Conservation (phyloP, 2,797 vertebrate genomes). For the Fratercula arctica region DNA sequence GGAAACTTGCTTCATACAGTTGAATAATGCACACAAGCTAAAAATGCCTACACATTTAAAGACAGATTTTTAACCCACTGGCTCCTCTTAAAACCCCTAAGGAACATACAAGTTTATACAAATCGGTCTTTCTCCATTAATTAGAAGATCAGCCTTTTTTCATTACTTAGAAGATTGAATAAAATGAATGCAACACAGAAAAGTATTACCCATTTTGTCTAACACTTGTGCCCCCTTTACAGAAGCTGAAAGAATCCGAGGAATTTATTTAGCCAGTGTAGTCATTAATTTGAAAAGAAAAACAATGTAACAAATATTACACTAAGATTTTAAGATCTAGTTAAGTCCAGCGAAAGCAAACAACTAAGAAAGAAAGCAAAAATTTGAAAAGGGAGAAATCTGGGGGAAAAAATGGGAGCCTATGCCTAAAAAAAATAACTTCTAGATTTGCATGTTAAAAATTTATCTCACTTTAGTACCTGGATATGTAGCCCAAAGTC, state of each 20-base stretch:
- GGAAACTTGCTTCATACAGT: not conserved
- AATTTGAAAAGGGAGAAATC: not conserved
- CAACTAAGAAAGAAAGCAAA: not conserved
- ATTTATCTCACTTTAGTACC: not conserved
- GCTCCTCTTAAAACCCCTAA: not conserved
- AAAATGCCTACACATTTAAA: slow-evolving; percentile 36
- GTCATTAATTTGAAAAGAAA: not conserved
- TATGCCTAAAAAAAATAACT: not conserved
- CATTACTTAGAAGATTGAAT: slow-evolving; percentile 54
- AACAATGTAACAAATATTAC: not conserved
- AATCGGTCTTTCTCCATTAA: slow-evolving; percentile 51
- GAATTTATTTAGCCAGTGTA: not conserved
- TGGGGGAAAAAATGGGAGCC: not conserved
- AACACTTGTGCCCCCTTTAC: not conserved
- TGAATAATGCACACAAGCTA: not conserved
- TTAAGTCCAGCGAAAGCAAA: not conserved
- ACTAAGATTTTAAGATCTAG: not conserved
- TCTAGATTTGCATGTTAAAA: not conserved
- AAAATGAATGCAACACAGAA: not conserved
- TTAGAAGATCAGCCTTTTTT: slow-evolving; percentile 41
- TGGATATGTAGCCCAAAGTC: not conserved
- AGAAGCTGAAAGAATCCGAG: slow-evolving; percentile 46
- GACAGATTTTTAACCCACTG: not conserved
- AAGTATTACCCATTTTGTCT: not conserved
- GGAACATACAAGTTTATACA: slow-evolving; percentile 11